Conservation (phyloP, 2,888 invertebrate species). For the Drosophila neonasuta region DNA sequence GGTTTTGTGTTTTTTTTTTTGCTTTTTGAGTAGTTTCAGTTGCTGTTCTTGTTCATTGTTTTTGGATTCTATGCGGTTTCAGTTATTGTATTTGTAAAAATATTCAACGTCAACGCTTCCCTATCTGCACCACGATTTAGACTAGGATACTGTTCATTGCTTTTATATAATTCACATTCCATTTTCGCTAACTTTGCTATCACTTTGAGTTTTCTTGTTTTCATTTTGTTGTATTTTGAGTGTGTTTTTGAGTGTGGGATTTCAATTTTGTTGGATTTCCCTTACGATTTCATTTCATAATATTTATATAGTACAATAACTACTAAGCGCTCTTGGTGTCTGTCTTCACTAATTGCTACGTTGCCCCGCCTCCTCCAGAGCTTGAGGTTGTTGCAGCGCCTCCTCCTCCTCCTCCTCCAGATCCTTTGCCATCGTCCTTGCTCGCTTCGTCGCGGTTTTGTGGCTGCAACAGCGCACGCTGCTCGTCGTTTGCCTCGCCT, state of each 20-base stretch:
- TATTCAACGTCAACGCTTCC: constrained; percentile 64
- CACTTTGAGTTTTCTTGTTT: constrained; percentile 66
- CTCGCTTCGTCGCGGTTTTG: constrained; percentile 34
- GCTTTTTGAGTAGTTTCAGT: constrained; percentile 37
- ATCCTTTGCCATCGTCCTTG: constrained; percentile 8
- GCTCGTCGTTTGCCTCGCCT: constrained; percentile 80
- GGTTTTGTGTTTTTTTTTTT: constrained; percentile 7
- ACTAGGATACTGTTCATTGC: constrained; percentile 81
- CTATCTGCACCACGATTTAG: constrained; percentile 57
- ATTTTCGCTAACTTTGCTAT: constrained; percentile 75
- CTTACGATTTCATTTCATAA: constrained; percentile 24
- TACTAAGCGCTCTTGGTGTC: constrained; percentile 65
- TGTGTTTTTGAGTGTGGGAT: constrained; percentile 19
- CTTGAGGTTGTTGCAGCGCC: constrained; percentile 32
- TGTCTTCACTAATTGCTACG: constrained; percentile 80
- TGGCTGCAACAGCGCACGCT: constrained; percentile 79
- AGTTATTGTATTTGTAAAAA: constrained; percentile 67
- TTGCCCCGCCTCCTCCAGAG: constrained; percentile 59
- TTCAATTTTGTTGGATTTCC: constrained; percentile 21
- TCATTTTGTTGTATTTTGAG: constrained; percentile 39
- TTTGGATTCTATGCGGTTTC: constrained; percentile 12
- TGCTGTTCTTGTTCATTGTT: constrained; percentile 24
- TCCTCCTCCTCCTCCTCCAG: constrained; percentile 54
- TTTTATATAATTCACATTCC: constrained; percentile 81
- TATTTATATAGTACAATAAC: constrained; percentile 51